Evolutionary conservation across 53 echinoderm and acorn worm genomes (phyloP).

Genomic region (Henricia sp.): DNA sequence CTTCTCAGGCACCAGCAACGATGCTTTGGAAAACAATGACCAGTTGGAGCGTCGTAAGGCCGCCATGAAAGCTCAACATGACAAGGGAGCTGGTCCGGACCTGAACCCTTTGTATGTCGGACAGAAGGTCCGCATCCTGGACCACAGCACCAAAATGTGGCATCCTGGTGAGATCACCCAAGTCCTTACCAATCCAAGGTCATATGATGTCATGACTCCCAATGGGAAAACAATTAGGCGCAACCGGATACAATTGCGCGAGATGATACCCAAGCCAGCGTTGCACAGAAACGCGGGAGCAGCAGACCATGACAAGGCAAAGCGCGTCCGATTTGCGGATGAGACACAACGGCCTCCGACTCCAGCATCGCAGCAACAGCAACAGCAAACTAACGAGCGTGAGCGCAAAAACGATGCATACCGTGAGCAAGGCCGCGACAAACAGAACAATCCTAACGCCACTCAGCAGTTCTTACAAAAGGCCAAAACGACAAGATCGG

Average conservation of each 20-base stretch:
- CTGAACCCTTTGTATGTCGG: constrained; percentile 54
- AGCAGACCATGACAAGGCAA: no score
- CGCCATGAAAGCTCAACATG: constrained; percentile 50
- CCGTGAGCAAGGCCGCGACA: no score
- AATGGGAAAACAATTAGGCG: constrained; percentile 54
- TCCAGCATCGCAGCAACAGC: no score
- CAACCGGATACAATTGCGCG: constrained; percentile 37
- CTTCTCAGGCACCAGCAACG: background rate
- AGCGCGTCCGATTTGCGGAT: no score
- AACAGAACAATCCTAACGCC: no score
- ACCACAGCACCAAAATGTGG: constrained; percentile 64
- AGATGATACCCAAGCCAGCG: no score
- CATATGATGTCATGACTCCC: constrained; percentile 59
- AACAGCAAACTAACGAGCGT: no score
- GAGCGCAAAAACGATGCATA: no score
- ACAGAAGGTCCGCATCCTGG: constrained; percentile 64
- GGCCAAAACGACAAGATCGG: no score
- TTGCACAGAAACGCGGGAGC: no score
- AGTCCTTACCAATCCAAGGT: constrained; percentile 59
- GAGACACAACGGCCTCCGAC: no score
- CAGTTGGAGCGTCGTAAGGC: constrained; percentile 3
- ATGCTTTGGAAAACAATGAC: constrained; percentile 6
- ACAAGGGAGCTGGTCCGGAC: constrained; percentile 34
- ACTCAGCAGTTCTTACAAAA: no score
- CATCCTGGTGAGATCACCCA: constrained; percentile 53